Evolutionary conservation across 2,113 vertebrate species (phyloP), one percentile per base, ranked within the genome.

Genomic region (Origma solitaria): DNA sequence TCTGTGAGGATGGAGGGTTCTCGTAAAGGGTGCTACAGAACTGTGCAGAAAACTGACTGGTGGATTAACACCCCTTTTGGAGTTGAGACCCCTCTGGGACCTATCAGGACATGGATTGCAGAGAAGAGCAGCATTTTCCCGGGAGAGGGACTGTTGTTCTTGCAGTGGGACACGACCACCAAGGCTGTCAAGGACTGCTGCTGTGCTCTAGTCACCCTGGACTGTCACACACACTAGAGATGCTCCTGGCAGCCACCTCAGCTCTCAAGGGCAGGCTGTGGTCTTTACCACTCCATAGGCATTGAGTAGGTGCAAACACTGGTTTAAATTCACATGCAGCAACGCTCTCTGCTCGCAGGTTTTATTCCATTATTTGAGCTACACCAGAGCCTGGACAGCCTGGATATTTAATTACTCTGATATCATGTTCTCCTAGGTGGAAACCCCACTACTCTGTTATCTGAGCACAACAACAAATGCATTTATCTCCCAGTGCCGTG

Each of bases 71-170:
- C 11, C 23, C 27, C 13, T 8, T 21, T 30, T 82, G 66, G 37
- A 89, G 53, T 11, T 5, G 22, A 54, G 33, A 45, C 4, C 11
- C 20, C 42, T 25, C 57, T 42, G 37, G 20, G 37, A 50, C 11
- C 13, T 2, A 1, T 11, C 25, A 30, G 1, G 1, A 11, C 8
- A 23, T 0, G 2, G 35, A 19, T 5, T 35, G 33, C 23, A 40
- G 1, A 7, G 17, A 71, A 24, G 22, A 79, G n/a, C 77, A 87
- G 27, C 40, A 7, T 24, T 69, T 64, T 20, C 66, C 70, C n/a
- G 31, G 17, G n/a, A 61, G 50, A 69, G 27, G 30, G 38, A 35
- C 31, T 24, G 3, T 8, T 2, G 1, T 31, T 58, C 37, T 58
- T 27, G 20, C 40, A 53, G 58, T 8, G 44, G n/a, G 12, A 61